Evolutionary conservation across 2,888 invertebrate species (phyloP), one percentile per base, ranked within the genome.

Genomic region (Hydropsyche betteni): DNA sequence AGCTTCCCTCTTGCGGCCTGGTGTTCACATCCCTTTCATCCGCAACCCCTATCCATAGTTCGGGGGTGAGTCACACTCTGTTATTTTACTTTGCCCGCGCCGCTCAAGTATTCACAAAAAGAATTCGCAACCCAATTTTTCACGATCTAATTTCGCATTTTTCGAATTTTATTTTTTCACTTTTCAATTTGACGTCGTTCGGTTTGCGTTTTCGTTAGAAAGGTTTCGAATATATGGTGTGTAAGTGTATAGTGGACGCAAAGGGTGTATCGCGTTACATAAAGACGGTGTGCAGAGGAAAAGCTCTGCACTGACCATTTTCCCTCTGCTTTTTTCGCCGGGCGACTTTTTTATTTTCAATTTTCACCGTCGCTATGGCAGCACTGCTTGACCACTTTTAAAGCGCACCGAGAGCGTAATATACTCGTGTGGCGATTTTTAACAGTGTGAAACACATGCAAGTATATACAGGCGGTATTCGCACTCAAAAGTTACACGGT

Each of bases 311-410:
- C 72, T 51, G 53, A 38, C 75, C 69, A 70, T 70, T 69, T 75
- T 75, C 76, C 74, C 75, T 75, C 70, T 58, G 38, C 72, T 77
- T 78, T 78, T 75, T 78, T 74, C n/a, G 34, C 44, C 7, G 44
- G 24, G 0, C 70, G 51, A 34, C 81, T 84, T 84, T 84, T 86
- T 86, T 86, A 86, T 83, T 84, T 64, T 86, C 84, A 86, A 84
- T 64, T 64, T 86, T 86, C 86, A 85, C 85, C 75, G 77, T 78
- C 85, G 84, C 86, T 85, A 85, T 86, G 84, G 85, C 85, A 86
- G 85, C 81, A 86, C 85, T 73, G 64, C 36, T 85, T 86, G 86
- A 87, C 87, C 87, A 86, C 87, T 87, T 87, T 86, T 44, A 44
- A 87, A 87, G 86, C 85, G 86, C 85, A 85, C 38, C 36, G 53